These are phyloP conservation scores for Tapirus terrestris DNA, from an alignment of 2,113 vertebrate species.

Conservation along the genomic window DNA sequence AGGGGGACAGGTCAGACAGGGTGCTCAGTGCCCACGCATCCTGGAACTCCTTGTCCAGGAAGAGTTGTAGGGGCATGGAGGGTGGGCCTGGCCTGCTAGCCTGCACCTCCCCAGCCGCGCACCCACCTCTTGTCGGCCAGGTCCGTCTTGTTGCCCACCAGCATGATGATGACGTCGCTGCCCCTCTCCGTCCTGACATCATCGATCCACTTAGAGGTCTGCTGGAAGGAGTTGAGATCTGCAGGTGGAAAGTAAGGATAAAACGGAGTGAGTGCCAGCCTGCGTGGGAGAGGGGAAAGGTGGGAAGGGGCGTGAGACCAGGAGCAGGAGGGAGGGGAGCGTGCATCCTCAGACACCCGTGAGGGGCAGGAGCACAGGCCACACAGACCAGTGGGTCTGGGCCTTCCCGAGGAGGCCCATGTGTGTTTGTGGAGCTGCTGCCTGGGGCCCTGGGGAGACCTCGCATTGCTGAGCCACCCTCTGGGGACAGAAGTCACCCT, in stretches of 20 bases:
- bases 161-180: conserved; percentile 96
- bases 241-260: conserved; percentile 58
- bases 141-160: conserved; percentile 96
- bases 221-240: conserved; percentile 96
- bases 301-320: neutral
- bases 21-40: rapidly evolving
- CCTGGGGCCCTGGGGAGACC: too few species aligned
- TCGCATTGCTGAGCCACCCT: neutral
- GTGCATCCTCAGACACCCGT: neutral
- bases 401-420: neutral
- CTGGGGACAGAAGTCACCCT: neutral
- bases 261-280: neutral
- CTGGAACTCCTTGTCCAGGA: neutral
- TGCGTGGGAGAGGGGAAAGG: rapidly evolving
- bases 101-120: neutral
- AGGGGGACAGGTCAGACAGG: neutral
- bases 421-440: neutral
- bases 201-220: conserved; percentile 97
- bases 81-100: rapidly evolving
- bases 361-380: too few species aligned
- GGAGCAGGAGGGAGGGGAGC: rapidly evolving
- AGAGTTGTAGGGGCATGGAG: neutral
- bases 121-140: conserved; percentile 94
- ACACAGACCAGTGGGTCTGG: neutral
- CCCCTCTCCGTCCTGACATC: conserved; percentile 96